phyloP scores from a whole-genome alignment of 2,888 invertebrate genomes.

The Heliconius aoede region DNA sequence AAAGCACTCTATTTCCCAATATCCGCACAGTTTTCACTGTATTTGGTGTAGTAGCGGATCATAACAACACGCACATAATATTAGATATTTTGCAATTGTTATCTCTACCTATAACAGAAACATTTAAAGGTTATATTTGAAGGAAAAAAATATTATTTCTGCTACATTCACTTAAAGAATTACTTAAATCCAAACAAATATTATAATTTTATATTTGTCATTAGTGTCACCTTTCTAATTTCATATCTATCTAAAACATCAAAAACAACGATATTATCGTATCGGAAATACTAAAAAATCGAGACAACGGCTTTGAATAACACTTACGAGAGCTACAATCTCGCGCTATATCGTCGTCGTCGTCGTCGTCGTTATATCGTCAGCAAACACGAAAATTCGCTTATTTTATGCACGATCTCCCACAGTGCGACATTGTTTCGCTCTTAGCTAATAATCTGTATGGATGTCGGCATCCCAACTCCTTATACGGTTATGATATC shows the following conservation, averaged over 20 bases:
- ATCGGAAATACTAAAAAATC: background rate
- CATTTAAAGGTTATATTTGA: no score
- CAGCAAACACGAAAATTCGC: constrained; percentile 55
- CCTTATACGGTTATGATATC: constrained; percentile 42
- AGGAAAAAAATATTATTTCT: no score
- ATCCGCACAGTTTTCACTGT: no score
- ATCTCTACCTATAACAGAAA: no score
- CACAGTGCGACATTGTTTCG: constrained; percentile 65
- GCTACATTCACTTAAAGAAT: no score
- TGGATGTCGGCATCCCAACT: constrained; percentile 39
- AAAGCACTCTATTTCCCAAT: no score
- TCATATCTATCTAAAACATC: background rate
- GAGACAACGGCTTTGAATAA: background rate
- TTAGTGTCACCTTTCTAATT: background rate
- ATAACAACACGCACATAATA: no score
- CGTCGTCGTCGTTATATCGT: constrained; percentile 38
- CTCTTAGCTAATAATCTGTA: constrained; percentile 69
- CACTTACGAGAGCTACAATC: constrained; percentile 12
- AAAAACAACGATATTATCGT: background rate
- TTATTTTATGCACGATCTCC: constrained; percentile 65
- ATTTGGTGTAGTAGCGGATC: no score
- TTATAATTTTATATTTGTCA: background rate
- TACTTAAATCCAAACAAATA: background rate
- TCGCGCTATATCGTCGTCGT: no score
- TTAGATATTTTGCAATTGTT: no score